Percentiles rank a stretch among this genome's conserved stretches.
These are phyloP conservation scores for Osmerus eperlanus DNA, from an alignment of 2,113 vertebrate species.

Conservation along the genomic window DNA sequence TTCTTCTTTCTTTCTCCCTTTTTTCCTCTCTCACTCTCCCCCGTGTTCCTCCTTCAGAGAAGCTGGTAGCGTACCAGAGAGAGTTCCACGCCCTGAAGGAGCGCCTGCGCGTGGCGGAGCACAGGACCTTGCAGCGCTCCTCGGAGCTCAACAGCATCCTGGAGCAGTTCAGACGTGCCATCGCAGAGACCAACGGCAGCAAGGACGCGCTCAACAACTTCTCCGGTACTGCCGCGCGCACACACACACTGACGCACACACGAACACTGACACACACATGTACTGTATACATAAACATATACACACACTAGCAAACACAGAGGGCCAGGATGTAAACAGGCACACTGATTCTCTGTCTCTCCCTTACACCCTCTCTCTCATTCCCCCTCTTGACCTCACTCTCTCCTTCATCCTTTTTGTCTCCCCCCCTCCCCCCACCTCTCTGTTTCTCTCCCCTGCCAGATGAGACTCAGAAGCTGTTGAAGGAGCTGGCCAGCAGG, in stretches of 20 bases:
- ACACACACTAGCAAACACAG: too few relatives aligned
- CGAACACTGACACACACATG: too few relatives aligned
- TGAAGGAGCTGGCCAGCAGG: conserved; percentile 89
- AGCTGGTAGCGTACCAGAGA: conserved; percentile 91
- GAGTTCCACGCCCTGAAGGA: conserved; percentile 96
- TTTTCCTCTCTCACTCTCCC: neutral
- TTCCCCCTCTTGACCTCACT: neutral
- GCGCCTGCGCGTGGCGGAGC: conserved; percentile 92
- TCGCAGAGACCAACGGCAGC: conserved; percentile 90
- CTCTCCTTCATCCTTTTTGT: neutral
- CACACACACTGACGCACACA: neutral
- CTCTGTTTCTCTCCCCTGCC: conserved; percentile 36
- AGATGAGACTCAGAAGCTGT: conserved; percentile 93
- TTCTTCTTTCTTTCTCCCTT: too few relatives aligned
- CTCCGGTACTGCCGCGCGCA: conserved; percentile 74
- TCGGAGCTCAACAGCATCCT: conserved; percentile 90
- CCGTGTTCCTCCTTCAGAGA: conserved; percentile 70
- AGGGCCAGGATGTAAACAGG: neutral
- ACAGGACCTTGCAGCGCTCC: conserved; percentile 91
- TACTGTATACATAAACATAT: too few relatives aligned
- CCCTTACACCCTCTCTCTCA: neutral
- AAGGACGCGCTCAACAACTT: conserved; percentile 84
- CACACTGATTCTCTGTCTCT: neutral
- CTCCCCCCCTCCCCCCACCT: neutral
- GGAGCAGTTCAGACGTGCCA: conserved; percentile 87